phyloP scores from a whole-genome alignment of 1,140 invertebrate species.

The Mactra quadrangularis region DNA sequence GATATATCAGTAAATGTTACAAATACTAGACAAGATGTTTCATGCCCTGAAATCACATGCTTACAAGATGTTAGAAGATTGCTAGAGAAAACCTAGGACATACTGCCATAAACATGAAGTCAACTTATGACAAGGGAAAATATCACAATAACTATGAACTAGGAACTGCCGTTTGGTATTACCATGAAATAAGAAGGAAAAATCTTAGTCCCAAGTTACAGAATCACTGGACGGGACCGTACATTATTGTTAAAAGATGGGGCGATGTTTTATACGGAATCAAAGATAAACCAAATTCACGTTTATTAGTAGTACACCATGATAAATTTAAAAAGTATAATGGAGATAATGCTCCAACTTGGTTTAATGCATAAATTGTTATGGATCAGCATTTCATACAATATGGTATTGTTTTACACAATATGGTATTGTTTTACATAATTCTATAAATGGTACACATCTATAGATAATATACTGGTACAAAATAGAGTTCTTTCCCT shows the following conservation, averaged over 20 bases:
- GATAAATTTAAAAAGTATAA: background rate
- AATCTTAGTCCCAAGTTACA: constrained; percentile 23
- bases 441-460: no score
- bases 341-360: background rate
- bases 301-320: background rate
- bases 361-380: no score
- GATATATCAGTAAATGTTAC: background rate
- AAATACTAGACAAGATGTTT: background rate
- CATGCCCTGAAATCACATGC: background rate
- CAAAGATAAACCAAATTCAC: constrained; percentile 18
- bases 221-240: constrained; percentile 16
- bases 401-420: no score
- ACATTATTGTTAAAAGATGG: constrained; percentile 16
- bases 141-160: constrained; percentile 2
- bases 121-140: constrained; percentile 32
- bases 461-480: no score
- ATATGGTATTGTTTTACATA: no score
- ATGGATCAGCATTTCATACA: no score
- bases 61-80: background rate
- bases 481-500: no score
- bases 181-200: constrained; percentile 3
- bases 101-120: constrained; percentile 1
- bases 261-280: constrained; percentile 22
- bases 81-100: constrained; percentile 12
- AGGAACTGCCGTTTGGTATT: constrained; percentile 3